These are phyloP conservation scores for Synchiropus splendidus DNA, from an alignment of 2,113 vertebrate genomes.

Conservation along the genomic window DNA sequence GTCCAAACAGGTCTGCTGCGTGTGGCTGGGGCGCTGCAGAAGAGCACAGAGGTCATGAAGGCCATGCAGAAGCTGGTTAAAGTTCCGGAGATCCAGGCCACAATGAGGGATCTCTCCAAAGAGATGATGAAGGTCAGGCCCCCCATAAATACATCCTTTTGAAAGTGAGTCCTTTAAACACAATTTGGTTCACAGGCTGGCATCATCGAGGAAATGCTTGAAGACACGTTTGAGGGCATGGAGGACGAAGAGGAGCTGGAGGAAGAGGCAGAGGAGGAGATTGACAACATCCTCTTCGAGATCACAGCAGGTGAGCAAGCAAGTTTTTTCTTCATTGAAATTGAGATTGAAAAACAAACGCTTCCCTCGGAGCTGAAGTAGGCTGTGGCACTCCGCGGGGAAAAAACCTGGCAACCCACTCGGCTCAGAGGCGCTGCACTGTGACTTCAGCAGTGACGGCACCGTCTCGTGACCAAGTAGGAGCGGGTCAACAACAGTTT, in stretches of 20 bases:
- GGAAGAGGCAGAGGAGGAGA: conserved; percentile 87
- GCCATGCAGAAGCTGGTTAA: conserved; percentile 94
- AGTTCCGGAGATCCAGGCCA: conserved; percentile 94
- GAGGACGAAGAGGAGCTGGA: conserved; percentile 98
- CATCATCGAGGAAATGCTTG: conserved; percentile 97
- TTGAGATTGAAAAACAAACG: too few relatives aligned
- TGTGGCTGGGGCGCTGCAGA: conserved; percentile 87
- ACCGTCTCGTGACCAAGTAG: too few relatives aligned
- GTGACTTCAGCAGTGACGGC: too few relatives aligned
- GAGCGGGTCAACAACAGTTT: too few relatives aligned
- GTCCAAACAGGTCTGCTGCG: conserved; percentile 73
- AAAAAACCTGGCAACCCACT: too few relatives aligned
- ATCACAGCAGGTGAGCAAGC: conserved; percentile 83
- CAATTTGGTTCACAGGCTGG: conserved; percentile 81
- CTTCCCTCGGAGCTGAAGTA: too few relatives aligned
- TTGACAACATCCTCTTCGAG: conserved; percentile 95
- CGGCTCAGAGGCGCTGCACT: too few relatives aligned
- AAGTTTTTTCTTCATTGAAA: too few relatives aligned
- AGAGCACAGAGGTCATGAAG: conserved; percentile 98
- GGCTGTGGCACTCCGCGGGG: too few relatives aligned
- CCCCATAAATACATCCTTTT: too few relatives aligned
- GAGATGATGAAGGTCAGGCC: conserved; percentile 98
- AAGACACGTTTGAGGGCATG: conserved; percentile 93
- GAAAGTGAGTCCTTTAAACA: too few relatives aligned
- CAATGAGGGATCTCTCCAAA: conserved; percentile 92